Base-by-base conservation (phyloP, 2,113 vertebrate genomes). In the Thryonomys swinderianus region DNA sequence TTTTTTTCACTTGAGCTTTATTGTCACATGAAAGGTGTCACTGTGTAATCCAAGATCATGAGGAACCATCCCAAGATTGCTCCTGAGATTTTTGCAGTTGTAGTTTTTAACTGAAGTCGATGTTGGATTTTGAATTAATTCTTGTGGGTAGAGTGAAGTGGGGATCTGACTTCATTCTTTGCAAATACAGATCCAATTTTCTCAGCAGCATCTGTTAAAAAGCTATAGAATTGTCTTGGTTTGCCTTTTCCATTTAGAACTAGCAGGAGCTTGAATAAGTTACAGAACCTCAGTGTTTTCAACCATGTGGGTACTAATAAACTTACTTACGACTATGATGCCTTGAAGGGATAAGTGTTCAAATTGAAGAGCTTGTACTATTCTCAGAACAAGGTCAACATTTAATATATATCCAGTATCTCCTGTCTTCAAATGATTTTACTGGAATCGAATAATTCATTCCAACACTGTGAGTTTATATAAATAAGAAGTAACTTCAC, bases 401-500 rank as follows among this genome's bases (percentile, higher is more conserved):
- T 80, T 87, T n/a, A 34, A 30, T 10, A 64, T 18, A 53, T 32
- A 92, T 23, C 4, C 18, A 40, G 5, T 3, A 32, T 23, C 20
- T 45, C 18, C 51, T 2, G 55, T 0, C 42, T 87, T 64, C 8
- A 85, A 57, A 42, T 30, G 13, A 62, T 51, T 34, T 53, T 92
- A 40, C 30, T 74, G 23, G 88, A 93, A 86, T 74, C 23, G 84
- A 51, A 69, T 64, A 62, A 84, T 79, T 89, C 79, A 89, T 55
- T 48, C 18, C 37, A 89, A 51, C 40, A 37, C 6, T 55, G 25
- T 34, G 42, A 82, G 42, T 88, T 91, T 85, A 85, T 57, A 59
- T 45, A 78, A 91, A 66, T 34, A 85, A 69, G 83, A 69, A 57
- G 13, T 20, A 61, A 64, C 55, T 61, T 79, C 11, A 87, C 64